Percentiles rank a stretch among this genome's conserved stretches.
Evolutionary conservation across 2,888 invertebrate species (phyloP).

Genomic region (Aspidiotus rigidus): DNA sequence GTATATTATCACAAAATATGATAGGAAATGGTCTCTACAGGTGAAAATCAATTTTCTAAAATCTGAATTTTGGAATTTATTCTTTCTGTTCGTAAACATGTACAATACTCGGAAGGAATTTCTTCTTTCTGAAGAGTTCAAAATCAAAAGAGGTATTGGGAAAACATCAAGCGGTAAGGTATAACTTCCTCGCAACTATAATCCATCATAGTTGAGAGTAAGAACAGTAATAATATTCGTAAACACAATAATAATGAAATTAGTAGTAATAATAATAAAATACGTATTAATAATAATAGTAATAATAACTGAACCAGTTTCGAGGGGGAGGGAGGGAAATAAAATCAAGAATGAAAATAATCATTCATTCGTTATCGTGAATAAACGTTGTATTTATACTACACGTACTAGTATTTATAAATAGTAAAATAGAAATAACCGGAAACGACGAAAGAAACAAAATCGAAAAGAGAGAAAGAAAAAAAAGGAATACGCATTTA

Average conservation of each 20-base stretch:
- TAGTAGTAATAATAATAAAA: neutral
- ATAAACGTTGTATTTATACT: too few relatives aligned
- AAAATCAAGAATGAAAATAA: too few relatives aligned
- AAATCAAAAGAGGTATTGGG: slow-evolving; percentile 15
- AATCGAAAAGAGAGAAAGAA: slow-evolving; percentile 25
- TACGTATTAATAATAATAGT: slow-evolving; percentile 22
- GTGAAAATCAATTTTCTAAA: slow-evolving; percentile 25
- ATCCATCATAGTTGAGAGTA: neutral
- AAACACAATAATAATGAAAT: slow-evolving; percentile 8
- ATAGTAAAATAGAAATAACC: slow-evolving; percentile 17
- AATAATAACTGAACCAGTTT: neutral
- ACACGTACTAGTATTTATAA: slow-evolving; percentile 21
- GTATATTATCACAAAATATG: slow-evolving; percentile 32
- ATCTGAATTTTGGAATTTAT: slow-evolving; percentile 21
- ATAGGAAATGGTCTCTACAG: slow-evolving; percentile 32
- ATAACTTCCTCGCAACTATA: slow-evolving; percentile 23
- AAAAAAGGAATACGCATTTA: slow-evolving; percentile 29
- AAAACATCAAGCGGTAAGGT: slow-evolving; percentile 24
- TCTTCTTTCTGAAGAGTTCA: neutral
- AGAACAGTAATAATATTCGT: neutral
- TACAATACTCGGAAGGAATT: too few relatives aligned
- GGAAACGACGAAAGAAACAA: slow-evolving; percentile 31
- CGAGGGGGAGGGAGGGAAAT: too few relatives aligned
- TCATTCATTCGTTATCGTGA: too few relatives aligned
- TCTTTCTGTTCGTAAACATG: neutral